phyloP scores from a whole-genome alignment of 2,113 vertebrate genomes.

The Catagonus wagneri region DNA sequence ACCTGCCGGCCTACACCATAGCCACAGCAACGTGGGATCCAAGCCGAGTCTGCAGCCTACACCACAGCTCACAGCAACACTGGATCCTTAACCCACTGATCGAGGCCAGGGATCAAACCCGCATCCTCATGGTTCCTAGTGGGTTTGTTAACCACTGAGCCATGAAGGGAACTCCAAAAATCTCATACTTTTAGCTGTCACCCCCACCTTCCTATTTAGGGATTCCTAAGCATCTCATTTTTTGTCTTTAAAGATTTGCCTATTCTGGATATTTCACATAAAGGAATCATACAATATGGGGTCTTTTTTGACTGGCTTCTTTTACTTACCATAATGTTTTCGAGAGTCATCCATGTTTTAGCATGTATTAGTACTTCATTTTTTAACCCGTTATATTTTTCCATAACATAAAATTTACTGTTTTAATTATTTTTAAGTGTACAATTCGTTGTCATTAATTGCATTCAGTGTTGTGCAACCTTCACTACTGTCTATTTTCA shows the following conservation, averaged over 20 bases:
- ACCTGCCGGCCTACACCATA: too few relatives aligned
- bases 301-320: constrained; percentile 15
- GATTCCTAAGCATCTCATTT: background rate
- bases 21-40: too few relatives aligned
- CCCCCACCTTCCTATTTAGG: background rate
- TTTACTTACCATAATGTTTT: background rate
- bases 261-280: background rate
- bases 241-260: background rate
- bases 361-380: background rate
- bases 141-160: too few relatives aligned
- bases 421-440: background rate
- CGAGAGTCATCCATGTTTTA: background rate
- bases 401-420: background rate
- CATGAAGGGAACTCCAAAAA: background rate
- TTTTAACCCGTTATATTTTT: background rate
- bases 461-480: background rate
- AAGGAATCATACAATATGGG: background rate
- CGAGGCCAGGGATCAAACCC: too few relatives aligned
- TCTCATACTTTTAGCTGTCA: background rate
- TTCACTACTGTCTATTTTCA: background rate
- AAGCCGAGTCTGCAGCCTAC: too few relatives aligned
- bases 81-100: too few relatives aligned
- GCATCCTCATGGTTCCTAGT: too few relatives aligned
- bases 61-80: too few relatives aligned
- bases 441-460: background rate